Evolutionary conservation across 1,140 invertebrate species (phyloP), one percentile per base, ranked within the genome.

Genomic region (Carposina sasakii): DNA sequence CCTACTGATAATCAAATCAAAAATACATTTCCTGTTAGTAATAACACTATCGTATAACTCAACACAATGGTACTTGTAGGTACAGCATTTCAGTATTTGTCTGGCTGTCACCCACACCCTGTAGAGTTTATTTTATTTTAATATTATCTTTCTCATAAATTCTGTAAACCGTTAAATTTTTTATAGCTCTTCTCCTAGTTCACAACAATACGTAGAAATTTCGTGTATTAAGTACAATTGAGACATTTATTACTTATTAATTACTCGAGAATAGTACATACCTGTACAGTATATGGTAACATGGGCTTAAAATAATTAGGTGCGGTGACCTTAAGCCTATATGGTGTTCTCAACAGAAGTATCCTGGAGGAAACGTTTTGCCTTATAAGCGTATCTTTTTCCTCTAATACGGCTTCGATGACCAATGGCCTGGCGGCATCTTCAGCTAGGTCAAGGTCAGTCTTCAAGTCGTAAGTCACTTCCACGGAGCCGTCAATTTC

Each of bases 261-360:
- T 26, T 26, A 26, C 24, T 6, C 24, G 12, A 12, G 5, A 13
- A n/a, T 13, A 43, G 22, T 36, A 87, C 87, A 87, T 85, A 96
- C 92, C 76, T 92, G 92, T 44, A 93, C 91, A 31, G 87, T 91
- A 67, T 96, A 97, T 47, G 91, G 90, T 33, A 98, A 86, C 5
- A 92, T 93, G 2, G 95, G 94, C 71, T 97, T 96, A 76, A 95
- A 98, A 57, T 91, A 92, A 45, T 93, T 90, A 2, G 95, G 89
- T 1, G 93, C 93, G 60, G 94, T 90, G 34, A 94, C 89, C 36
- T 96, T 87, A 73, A 98, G 87, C 61, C 91, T 92, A 62, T 97
- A 95, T 21, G 92, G 91, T 57, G 94, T 90, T 50, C 91, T 89
- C 68, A 97, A 91, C 1, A 97, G 75, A 13, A 90, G 90, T 45